Evolutionary conservation across 2,888 invertebrate genomes (phyloP), one percentile per base, ranked within the genome.

Genomic region (Opisthograptis luteolata): DNA sequence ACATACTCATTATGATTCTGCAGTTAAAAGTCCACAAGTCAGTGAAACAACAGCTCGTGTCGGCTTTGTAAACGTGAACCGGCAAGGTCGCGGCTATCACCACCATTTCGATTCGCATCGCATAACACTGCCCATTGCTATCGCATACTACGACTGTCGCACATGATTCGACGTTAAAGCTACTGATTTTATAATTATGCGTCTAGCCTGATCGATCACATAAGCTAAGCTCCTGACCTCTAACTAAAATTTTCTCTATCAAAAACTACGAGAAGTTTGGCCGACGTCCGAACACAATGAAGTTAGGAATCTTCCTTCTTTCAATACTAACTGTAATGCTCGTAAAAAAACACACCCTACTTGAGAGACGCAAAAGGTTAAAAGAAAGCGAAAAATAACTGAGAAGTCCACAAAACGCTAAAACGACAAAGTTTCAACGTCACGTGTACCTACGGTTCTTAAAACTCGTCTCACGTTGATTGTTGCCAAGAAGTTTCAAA

Each of bases 81-180:
- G 52, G 47, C 62, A 65, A 62, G 65, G 64, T 47, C 58, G 28
- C 41, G 5, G 50, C 53, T 56, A 58, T 58, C 58, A 53, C 49
- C 27, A 49, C 48, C 31, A 3, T 22, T 36, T 25, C 20, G 32
- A 25, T 28, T 17, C 41, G 24, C 45, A 22, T 25, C 28, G 40
- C 32, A 49, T 35, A 14, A 28, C 40, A 28, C 27, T 41, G 28
- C 5, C 27, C 47, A 28, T 35, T 24, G 35, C 44, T 24, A 24
- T 20, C 7, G 32, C 4, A 8, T 39, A 19, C 20, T 19, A 39
- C 19, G 19, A 39, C 15, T 39, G 14, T 5, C 9, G n/a, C 13
- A 14, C 7, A 20, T 35, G n/a, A 36, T 24, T 35, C 24, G 6
- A 36, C 24, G 10, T 36, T 22, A 7, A 2, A 13, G 6, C 13